Conservation (phyloP, 2,113 vertebrate genomes). For the Cryptoleucopteryx plumbea region DNA sequence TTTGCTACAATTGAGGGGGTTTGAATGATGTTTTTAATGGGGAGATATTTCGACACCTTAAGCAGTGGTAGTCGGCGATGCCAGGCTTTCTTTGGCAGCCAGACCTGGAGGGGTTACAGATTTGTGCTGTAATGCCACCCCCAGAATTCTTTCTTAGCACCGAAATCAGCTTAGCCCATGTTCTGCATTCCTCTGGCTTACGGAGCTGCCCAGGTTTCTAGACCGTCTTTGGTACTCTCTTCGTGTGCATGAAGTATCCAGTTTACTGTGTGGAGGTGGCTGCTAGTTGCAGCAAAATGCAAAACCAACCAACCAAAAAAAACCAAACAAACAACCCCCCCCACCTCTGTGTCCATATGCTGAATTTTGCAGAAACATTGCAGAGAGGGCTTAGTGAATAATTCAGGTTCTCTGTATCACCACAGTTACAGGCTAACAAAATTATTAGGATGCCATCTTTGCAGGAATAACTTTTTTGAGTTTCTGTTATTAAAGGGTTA, state of each 20-base stretch:
- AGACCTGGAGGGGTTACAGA: conserved; percentile 76
- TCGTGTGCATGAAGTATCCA: background rate
- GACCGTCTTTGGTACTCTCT: background rate
- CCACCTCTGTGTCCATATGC: background rate
- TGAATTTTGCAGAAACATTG: background rate
- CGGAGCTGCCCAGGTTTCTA: conserved; percentile 71
- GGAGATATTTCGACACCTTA: accelerated
- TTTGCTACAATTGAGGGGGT: accelerated
- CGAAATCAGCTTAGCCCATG: conserved; percentile 62
- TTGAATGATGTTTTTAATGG: background rate
- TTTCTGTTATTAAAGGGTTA: conserved; percentile 33
- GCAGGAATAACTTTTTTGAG: background rate
- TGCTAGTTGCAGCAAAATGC: background rate
- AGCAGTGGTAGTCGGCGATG: background rate
- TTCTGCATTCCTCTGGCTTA: conserved; percentile 77
- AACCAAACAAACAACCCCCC: too few species aligned
- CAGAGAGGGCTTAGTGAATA: background rate
- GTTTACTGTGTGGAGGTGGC: background rate
- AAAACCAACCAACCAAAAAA: background rate
- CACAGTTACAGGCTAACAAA: background rate
- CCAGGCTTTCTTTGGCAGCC: background rate
- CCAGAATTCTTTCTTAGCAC: conserved; percentile 64
- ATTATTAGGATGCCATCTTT: background rate
- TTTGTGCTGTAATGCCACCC: conserved; percentile 66
- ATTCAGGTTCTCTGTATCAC: accelerated